Conservation (phyloP, 1,140 invertebrate genomes). For the Lethocerus indicus region DNA sequence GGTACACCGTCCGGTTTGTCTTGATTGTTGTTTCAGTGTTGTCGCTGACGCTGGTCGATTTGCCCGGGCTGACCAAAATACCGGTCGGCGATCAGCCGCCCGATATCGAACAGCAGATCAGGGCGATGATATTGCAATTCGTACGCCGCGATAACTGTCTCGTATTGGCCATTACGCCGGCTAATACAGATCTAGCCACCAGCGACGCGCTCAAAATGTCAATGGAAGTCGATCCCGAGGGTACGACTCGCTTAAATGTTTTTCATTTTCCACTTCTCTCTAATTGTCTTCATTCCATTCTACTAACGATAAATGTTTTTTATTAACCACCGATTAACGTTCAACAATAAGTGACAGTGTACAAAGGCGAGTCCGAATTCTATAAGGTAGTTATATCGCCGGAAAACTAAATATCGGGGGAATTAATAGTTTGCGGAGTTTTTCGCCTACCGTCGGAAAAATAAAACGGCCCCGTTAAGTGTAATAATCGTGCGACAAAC, state of each 20-base stretch:
- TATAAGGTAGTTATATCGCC: no score
- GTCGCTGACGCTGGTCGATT: slow-evolving; percentile 88
- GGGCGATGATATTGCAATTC: slow-evolving; percentile 86
- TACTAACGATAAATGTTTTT: no score
- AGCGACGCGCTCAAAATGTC: slow-evolving; percentile 91
- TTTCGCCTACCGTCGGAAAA: no score
- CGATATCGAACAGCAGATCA: slow-evolving; percentile 88
- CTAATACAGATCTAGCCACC: slow-evolving; percentile 91
- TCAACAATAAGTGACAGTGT: no score
- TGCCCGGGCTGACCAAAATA: slow-evolving; percentile 90
- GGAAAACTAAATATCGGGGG: no score
- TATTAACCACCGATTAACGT: no score
- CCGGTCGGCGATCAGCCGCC: slow-evolving; percentile 88
- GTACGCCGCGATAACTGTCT: slow-evolving; percentile 84
- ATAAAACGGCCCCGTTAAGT: no score
- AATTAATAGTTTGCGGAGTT: no score
- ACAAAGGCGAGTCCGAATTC: no score
- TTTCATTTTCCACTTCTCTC: no score
- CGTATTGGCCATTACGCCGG: slow-evolving; percentile 90
- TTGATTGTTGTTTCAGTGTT: slow-evolving; percentile 47
- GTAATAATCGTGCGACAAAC: no score
- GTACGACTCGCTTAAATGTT: slow-evolving; percentile 35
- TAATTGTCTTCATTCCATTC: no score
- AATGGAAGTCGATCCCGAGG: slow-evolving; percentile 89
- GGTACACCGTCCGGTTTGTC: background rate